Conservation (phyloP, 2,113 vertebrate genomes). For the Cinclus cinclus region DNA sequence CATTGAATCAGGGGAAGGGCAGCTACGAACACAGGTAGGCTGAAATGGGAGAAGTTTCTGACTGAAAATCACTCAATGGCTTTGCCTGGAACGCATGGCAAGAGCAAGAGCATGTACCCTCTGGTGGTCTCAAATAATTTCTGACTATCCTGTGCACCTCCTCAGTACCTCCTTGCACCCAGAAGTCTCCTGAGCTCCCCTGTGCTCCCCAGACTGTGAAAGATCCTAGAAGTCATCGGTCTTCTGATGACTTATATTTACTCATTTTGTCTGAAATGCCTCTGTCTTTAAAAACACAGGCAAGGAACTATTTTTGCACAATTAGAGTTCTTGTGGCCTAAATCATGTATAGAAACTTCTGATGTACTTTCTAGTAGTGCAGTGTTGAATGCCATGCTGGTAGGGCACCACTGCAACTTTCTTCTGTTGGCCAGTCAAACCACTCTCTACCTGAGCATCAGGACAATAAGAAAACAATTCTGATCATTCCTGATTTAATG, state of each 20-base stretch:
- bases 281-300: background rate
- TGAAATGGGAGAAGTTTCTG: background rate
- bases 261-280: background rate
- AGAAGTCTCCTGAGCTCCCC: background rate
- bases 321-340: background rate
- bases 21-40: accelerated
- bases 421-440: background rate
- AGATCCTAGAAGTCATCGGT: background rate
- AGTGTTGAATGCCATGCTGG: background rate
- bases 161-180: background rate
- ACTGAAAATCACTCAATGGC: background rate
- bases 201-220: background rate
- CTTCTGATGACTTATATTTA: background rate
- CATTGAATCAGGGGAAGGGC: background rate
- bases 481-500: background rate
- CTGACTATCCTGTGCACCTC: background rate
- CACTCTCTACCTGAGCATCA: background rate
- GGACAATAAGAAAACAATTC: background rate
- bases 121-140: background rate
- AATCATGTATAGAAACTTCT: background rate
- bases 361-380: background rate
- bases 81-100: background rate
- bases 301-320: background rate
- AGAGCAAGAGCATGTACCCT: background rate
- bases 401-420: background rate